Percentiles rank a stretch among this genome's conserved stretches.
Evolutionary conservation across 2,113 vertebrate species (phyloP).

Genomic region (Aldabrachelys gigantea): DNA sequence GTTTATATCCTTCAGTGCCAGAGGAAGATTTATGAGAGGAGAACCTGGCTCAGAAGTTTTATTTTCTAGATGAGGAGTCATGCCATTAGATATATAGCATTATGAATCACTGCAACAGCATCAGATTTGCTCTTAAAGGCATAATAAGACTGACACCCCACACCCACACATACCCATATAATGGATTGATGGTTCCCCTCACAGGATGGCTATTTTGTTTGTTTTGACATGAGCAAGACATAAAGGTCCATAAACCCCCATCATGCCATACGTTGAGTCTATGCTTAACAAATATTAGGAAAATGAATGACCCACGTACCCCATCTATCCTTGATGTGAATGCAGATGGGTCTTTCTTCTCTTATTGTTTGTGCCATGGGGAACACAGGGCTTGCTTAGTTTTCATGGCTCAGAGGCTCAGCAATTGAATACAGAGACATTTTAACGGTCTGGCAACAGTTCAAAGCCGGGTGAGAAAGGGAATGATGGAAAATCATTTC

Average conservation of each 20-base stretch:
- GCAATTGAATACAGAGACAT: slow-evolving; percentile 45
- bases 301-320: slow-evolving; percentile 61
- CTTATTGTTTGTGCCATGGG: slow-evolving; percentile 67
- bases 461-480: slow-evolving; percentile 44
- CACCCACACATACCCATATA: slow-evolving; percentile 62
- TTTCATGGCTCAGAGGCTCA: slow-evolving; percentile 49
- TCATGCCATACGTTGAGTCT: slow-evolving; percentile 68
- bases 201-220: slow-evolving; percentile 72
- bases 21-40: slow-evolving; percentile 75
- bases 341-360: slow-evolving; percentile 22
- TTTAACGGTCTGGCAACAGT: slow-evolving; percentile 66
- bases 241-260: slow-evolving; percentile 58
- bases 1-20: slow-evolving; percentile 71
- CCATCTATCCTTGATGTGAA: slow-evolving; percentile 49
- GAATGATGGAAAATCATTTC: slow-evolving; percentile 50
- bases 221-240: slow-evolving; percentile 69
- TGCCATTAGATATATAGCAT: slow-evolving; percentile 78
- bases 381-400: slow-evolving; percentile 53
- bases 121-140: slow-evolving; percentile 86
- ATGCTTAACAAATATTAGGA: slow-evolving; percentile 75
- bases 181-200: slow-evolving; percentile 68
- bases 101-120: slow-evolving; percentile 84
- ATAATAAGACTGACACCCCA: slow-evolving; percentile 78
- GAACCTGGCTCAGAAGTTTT: slow-evolving; percentile 68
- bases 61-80: slow-evolving; percentile 73